Conservation (phyloP, 53 echinoderm and acorn worm species). For the Crossaster papposus region DNA sequence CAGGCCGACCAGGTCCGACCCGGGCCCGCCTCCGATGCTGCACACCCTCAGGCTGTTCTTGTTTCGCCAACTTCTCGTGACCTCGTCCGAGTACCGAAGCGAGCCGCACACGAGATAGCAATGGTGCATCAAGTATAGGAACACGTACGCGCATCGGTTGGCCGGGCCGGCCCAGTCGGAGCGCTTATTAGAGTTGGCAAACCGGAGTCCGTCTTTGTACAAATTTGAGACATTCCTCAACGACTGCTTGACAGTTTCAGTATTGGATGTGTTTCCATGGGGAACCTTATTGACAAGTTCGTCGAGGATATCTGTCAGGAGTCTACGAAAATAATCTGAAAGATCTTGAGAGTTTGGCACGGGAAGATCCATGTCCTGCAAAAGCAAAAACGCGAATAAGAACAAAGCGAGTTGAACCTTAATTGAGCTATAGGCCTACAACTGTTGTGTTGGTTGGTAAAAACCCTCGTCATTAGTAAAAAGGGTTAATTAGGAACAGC, state of each 20-base stretch:
- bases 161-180: constrained; percentile 1
- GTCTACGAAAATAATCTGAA: not conserved
- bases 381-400: not conserved
- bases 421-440: not conserved
- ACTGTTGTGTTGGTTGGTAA: not conserved
- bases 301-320: constrained; percentile 7
- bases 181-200: not conserved
- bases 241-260: constrained; percentile 20
- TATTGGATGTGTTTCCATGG: not conserved
- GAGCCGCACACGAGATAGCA: constrained; percentile 9
- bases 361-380: constrained; percentile 7
- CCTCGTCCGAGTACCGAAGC: not conserved
- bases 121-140: constrained; percentile 7
- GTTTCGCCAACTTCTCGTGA: not conserved
- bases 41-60: constrained; percentile 2
- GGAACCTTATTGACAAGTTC: constrained; percentile 8
- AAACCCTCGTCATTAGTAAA: too few relatives aligned
- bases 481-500: too few relatives aligned
- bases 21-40: constrained; percentile 44
- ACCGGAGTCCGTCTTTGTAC: not conserved
- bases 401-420: not conserved
- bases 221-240: not conserved
- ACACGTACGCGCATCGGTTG: constrained; percentile 20
- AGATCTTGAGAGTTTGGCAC: not conserved
- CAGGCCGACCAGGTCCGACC: constrained; percentile 41